phyloP scores from a whole-genome alignment of 2,113 vertebrate genomes.

The Chamaetylas fuelleborni region DNA sequence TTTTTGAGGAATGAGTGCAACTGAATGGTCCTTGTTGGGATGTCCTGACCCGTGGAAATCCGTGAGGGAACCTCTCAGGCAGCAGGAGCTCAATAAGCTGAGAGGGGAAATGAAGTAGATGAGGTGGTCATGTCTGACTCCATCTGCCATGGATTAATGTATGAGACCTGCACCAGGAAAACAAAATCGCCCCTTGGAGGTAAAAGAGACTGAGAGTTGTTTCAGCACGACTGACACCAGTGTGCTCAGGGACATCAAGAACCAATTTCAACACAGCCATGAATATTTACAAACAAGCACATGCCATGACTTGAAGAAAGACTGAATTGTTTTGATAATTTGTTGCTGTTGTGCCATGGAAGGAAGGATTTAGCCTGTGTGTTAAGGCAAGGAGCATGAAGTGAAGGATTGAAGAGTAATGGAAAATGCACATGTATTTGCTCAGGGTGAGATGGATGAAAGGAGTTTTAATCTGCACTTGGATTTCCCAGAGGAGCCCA shows the following conservation, averaged over 20 bases:
- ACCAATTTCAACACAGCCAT: background rate
- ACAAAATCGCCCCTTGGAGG: background rate
- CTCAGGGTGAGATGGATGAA: background rate
- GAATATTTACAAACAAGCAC: slow-evolving; percentile 4
- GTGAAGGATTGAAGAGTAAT: background rate
- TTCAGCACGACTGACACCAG: background rate
- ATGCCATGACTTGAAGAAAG: background rate
- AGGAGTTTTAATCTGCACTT: background rate
- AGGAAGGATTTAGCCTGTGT: background rate
- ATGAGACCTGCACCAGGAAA: background rate
- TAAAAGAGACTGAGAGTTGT: background rate
- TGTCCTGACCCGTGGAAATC: background rate
- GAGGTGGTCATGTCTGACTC: background rate
- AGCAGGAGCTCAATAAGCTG: background rate
- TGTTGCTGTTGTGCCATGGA: background rate
- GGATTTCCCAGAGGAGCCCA: background rate
- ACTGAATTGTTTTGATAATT: background rate
- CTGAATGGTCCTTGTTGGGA: background rate
- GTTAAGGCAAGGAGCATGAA: background rate
- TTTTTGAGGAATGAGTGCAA: background rate
- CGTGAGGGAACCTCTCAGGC: background rate
- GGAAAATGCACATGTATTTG: background rate
- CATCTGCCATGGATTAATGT: background rate
- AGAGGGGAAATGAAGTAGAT: background rate
- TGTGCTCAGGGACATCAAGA: background rate